phyloP scores from a whole-genome alignment of 2,888 invertebrate species.

The Mantis religiosa region DNA sequence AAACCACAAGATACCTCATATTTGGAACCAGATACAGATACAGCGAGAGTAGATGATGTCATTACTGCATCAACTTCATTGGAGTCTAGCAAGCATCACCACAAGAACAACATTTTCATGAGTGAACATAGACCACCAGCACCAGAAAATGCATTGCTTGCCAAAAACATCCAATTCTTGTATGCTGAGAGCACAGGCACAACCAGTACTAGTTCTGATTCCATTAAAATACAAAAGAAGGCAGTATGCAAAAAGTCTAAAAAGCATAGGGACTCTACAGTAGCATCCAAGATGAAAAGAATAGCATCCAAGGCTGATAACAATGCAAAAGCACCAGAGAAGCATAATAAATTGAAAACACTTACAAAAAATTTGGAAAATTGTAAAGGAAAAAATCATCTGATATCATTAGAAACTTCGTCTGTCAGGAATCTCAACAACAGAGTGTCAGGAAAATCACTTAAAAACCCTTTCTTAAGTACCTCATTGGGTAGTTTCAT shows the following conservation, averaged over 20 bases:
- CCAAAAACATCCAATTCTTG: not conserved
- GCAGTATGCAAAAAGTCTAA: not conserved
- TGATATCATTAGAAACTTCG: not conserved
- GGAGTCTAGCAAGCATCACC: not conserved
- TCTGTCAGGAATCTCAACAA: not conserved
- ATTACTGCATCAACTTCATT: not conserved
- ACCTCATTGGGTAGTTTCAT: not conserved
- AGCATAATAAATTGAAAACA: not conserved
- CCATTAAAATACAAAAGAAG: not conserved
- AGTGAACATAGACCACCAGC: not conserved
- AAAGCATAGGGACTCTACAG: not conserved
- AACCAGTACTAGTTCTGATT: not conserved
- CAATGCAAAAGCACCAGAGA: not conserved
- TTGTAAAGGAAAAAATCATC: not conserved
- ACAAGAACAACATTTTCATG: not conserved
- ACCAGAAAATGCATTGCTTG: not conserved
- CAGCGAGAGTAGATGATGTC: no score
- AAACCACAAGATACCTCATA: not conserved
- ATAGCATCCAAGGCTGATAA: no score
- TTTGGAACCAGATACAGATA: not conserved
- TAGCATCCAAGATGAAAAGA: not conserved
- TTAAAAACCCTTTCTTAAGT: not conserved
- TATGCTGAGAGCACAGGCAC: not conserved
- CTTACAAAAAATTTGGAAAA: no score
- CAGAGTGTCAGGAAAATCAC: not conserved